Conservation (phyloP, 2,888 invertebrate genomes). For the Mycalesis mineus region DNA sequence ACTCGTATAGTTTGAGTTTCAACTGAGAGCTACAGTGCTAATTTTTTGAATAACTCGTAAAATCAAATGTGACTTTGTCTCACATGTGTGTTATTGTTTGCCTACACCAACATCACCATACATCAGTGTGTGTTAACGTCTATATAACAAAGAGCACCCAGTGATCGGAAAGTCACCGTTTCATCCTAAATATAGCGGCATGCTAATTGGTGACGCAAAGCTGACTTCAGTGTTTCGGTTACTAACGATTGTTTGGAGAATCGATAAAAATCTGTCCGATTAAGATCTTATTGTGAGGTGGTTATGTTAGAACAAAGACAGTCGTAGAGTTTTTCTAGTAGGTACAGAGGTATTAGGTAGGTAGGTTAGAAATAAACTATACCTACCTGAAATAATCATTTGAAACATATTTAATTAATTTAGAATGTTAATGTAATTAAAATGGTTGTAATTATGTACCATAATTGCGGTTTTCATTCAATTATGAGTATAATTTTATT, state of each 20-base stretch:
- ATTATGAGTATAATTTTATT: no score
- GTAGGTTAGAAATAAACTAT: no score
- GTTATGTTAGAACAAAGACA: neutral
- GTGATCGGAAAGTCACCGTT: conserved; percentile 38
- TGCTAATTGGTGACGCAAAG: conserved; percentile 50
- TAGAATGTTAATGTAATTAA: no score
- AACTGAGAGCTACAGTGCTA: conserved; percentile 6
- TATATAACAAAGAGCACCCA: conserved; percentile 30
- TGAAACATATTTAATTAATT: no score
- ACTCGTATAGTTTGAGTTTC: neutral
- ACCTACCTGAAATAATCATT: no score
- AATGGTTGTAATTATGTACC: no score
- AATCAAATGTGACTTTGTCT: conserved; percentile 22
- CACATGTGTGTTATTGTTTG: conserved; percentile 11
- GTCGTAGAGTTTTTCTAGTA: no score
- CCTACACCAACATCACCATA: conserved; percentile 3
- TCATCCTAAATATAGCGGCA: conserved; percentile 40
- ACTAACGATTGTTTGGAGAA: conserved; percentile 5
- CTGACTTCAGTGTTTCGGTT: conserved; percentile 32
- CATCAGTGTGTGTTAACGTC: conserved; percentile 16
- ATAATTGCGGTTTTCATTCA: no score
- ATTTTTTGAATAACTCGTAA: conserved; percentile 16
- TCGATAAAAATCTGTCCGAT: conserved; percentile 10
- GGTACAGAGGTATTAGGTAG: no score
- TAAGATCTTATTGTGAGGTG: neutral